These are phyloP conservation scores for Alces alces DNA, from an alignment of 2,113 vertebrate genomes.

Conservation along the genomic window DNA sequence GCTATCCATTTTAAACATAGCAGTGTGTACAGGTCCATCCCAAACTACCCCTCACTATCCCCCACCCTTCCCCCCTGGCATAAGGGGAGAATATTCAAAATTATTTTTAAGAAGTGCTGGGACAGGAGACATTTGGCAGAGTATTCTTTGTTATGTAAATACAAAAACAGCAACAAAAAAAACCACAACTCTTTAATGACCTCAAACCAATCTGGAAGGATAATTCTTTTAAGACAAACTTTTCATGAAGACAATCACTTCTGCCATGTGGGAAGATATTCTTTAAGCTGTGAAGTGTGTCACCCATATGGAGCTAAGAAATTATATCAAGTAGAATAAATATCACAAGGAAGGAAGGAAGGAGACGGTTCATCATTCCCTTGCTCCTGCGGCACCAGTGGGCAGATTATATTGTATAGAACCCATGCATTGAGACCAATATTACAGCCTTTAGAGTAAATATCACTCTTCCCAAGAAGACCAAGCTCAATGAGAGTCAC, in stretches of 20 bases:
- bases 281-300: background rate
- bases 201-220: background rate
- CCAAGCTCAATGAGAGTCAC: background rate
- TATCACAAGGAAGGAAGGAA: background rate
- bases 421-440: background rate
- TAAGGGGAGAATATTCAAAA: background rate
- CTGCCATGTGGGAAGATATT: background rate
- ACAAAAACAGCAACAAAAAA: background rate
- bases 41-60: background rate
- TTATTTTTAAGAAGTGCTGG: background rate
- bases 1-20: background rate
- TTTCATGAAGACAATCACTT: conserved; percentile 14
- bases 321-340: background rate
- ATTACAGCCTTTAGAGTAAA: background rate
- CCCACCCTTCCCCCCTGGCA: background rate
- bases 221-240: background rate
- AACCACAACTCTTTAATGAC: background rate
- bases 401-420: background rate
- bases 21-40: background rate
- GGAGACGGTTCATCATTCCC: background rate
- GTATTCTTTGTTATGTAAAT: background rate
- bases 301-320: background rate
- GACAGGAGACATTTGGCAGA: background rate
- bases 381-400: background rate
- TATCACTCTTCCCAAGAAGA: background rate